Base-by-base conservation (phyloP, 2,888 invertebrate genomes). In the Drosophila prostipennis region DNA sequence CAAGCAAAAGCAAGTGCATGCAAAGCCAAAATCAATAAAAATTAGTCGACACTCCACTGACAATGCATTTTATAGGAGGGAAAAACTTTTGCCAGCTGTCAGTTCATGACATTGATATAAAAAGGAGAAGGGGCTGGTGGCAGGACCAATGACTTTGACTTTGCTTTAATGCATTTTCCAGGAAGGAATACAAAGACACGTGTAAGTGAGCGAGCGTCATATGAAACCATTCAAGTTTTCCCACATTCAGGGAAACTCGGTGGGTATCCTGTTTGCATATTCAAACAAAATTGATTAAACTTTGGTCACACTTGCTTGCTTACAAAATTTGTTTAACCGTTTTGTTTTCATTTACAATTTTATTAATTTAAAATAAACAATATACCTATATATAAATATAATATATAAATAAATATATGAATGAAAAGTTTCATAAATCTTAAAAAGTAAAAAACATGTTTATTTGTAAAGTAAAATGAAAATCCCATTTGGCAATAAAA, bases 1-100 rank as follows among this genome's bases (percentile, higher is more conserved):
- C 23, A 6, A 57, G 34, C 45, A 57, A 46, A 11, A 57, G 34
- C 45, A 57, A 46, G 58, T 57, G 58, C 46, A 46, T 57, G 46
- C 58, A 61, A 46, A 61, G 61, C 61, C 36, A 61, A 61, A 64
- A 61, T 64, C 63, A 64, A 64, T 64, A 64, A 49, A 61, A 64
- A 64, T 64, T 64, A 64, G 63, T 64, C 42, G 61, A 61, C 63
- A 61, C 49, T 61, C 61, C 61, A 14, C 60, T 49, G 63, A 61
- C 61, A 63, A 60, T 60, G 61, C 61, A 58, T 13, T 42, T 64
- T 51, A 19, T 51, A 36, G 42, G 34, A 37, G 39, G 39, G 46
- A 1, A 42, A 40, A 48, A 60, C 48, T 63, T 60, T 40, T 16
- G 48, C 61, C 61, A 60, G 60, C 61, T 63, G 61, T 63, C 61